Conservation (phyloP, 2,113 vertebrate genomes). For the human (Homo sapiens) region DNA sequence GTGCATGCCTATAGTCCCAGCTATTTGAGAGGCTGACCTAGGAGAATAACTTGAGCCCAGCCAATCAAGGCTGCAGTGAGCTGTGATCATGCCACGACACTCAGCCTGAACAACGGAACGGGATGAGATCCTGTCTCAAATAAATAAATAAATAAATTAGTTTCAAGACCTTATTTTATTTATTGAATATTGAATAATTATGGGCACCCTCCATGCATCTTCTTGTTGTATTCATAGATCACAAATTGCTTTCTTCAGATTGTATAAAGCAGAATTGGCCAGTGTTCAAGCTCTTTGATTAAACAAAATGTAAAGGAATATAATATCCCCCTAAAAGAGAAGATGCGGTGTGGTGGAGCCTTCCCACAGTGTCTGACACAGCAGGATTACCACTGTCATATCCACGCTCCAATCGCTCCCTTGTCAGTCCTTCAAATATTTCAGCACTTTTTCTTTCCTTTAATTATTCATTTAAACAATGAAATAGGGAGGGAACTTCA, state of each 20-base stretch:
- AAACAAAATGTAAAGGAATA: background rate
- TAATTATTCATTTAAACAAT: conserved; percentile 8
- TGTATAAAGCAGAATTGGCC: background rate
- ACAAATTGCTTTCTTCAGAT: background rate
- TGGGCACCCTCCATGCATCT: background rate
- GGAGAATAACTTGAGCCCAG: no score
- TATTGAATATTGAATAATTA: background rate
- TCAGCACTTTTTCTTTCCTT: background rate
- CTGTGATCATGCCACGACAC: no score
- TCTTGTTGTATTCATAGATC: background rate
- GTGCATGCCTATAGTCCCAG: no score
- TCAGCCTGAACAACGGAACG: no score
- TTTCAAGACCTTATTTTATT: background rate
- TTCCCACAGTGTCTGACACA: background rate
- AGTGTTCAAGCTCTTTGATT: background rate
- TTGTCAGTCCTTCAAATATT: background rate
- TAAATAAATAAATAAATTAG: background rate
- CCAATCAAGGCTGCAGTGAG: no score
- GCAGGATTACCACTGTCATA: background rate
- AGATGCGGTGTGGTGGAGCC: background rate
- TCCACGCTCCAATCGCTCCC: background rate
- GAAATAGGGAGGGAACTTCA: background rate
- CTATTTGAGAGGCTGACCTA: no score
- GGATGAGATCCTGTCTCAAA: no score
- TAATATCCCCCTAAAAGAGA: background rate